Evolutionary conservation across 2,113 vertebrate genomes (phyloP), one percentile per base, ranked within the genome.

Genomic region (Pteruthius melanotis): DNA sequence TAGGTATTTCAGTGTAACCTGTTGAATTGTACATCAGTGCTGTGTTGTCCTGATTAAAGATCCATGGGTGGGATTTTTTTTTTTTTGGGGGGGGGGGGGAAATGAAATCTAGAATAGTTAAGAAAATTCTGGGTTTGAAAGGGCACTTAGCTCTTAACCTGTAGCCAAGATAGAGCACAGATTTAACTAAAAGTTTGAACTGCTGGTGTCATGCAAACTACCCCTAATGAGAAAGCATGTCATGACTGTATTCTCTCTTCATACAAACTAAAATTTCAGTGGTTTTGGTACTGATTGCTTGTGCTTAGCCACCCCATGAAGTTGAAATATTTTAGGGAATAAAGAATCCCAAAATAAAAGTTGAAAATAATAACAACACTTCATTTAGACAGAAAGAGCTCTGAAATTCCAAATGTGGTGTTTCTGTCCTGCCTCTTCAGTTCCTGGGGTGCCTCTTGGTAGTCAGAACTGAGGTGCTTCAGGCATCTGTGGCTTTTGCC

Each of bases 51-150:
- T 78, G 27, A n/a, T 37, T 24, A 65, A 82, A 42, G 28, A 52
- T 44, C 22, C 20, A 23, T 21, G 64, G 33, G 13, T 3, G 9
- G 11, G 22, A 35, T 18, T 44, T 50, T 40, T 28, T 5, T 1
- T 8, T 42, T 42, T 40, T 9, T 12, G 14, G 12, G 5, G 5
- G 8, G 6, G 4, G 5, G 5, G 2, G 2, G 5, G 2, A 4
- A 9, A 3, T 35, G 19, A 56, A 54, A 49, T 60, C 44, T 68
- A 37, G 57, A 49, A 47, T 14, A 81, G 5, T 26, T 52, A 60
- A 45, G 37, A 86, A 60, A 70, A 33, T 56, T 33, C 8, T 26
- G 49, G 6, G 5, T 60, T 87, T 88, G 39, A 63, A 82, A 82
- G n/a, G 31, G 9, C 27, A 20, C 12, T 57, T 90, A 10, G 11